These are phyloP conservation scores for Cyphomyrmex costatus DNA, from an alignment of 1,140 invertebrate genomes.

Conservation along the genomic window DNA sequence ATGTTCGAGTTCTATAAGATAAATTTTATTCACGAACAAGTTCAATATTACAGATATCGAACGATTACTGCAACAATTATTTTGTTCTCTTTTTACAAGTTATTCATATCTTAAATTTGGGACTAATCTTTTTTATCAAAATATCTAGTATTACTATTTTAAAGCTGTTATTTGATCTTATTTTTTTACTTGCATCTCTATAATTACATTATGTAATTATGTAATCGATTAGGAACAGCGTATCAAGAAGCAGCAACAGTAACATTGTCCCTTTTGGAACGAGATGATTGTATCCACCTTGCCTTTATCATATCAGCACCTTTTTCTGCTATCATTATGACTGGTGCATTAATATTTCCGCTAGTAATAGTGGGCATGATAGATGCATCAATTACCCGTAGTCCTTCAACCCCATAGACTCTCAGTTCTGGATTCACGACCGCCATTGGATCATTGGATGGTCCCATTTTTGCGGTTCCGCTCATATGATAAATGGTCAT, in stretches of 20 bases:
- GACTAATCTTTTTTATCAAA: not conserved
- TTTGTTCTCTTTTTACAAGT: not conserved
- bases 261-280: slow-evolving; percentile 34
- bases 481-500: slow-evolving; percentile 96
- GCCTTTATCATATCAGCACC: slow-evolving; percentile 94
- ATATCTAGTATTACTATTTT: not conserved
- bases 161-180: not conserved
- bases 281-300: slow-evolving; percentile 74
- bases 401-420: slow-evolving; percentile 91
- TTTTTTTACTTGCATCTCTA: not conserved
- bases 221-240: not conserved
- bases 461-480: slow-evolving; percentile 95
- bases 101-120: not conserved
- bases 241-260: not conserved
- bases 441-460: slow-evolving; percentile 90
- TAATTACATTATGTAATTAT: not conserved
- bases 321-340: slow-evolving; percentile 98
- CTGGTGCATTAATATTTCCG: slow-evolving; percentile 95
- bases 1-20: not conserved
- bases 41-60: not conserved
- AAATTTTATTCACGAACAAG: not conserved
- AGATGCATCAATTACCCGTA: slow-evolving; percentile 93
- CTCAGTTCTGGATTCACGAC: slow-evolving; percentile 93
- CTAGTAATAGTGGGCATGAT: slow-evolving; percentile 94
- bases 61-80: not conserved